Percentiles rank a stretch among this genome's conserved stretches.
Conservation (phyloP, 2,888 invertebrate genomes). For the Epinotia brunnichana region DNA sequence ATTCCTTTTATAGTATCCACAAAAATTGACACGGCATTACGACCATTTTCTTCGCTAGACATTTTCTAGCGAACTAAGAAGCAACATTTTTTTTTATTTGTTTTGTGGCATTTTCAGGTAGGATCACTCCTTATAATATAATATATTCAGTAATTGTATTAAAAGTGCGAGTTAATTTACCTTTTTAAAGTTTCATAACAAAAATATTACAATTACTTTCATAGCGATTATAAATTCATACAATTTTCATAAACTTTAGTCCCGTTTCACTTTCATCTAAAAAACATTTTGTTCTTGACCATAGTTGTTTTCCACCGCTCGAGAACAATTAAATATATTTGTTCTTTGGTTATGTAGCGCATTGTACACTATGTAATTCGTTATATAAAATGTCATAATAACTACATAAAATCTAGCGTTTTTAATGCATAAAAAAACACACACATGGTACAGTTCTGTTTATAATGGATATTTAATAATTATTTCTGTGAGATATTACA, state of each 20-base stretch:
- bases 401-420: conserved; percentile 47
- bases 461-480: conserved; percentile 1
- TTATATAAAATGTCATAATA: conserved; percentile 44
- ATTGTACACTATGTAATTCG: conserved; percentile 20
- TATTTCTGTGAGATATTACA: background rate
- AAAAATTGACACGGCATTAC: too few species aligned
- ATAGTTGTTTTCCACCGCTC: background rate
- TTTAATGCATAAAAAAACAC: conserved; percentile 43
- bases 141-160: background rate
- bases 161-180: background rate
- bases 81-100: background rate
- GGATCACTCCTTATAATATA: too few species aligned
- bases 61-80: too few species aligned
- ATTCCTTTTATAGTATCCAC: too few species aligned
- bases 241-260: background rate
- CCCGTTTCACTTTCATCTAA: background rate
- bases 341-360: background rate
- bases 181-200: background rate
- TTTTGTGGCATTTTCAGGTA: too few species aligned
- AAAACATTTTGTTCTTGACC: background rate
- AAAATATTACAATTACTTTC: conserved; percentile 1
- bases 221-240: background rate
- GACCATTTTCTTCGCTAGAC: too few species aligned
- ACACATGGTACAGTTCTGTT: conserved; percentile 6
- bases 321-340: conserved; percentile 8